Base-by-base conservation (phyloP, 2,888 invertebrate species). In the Parasteatoda lunata region DNA sequence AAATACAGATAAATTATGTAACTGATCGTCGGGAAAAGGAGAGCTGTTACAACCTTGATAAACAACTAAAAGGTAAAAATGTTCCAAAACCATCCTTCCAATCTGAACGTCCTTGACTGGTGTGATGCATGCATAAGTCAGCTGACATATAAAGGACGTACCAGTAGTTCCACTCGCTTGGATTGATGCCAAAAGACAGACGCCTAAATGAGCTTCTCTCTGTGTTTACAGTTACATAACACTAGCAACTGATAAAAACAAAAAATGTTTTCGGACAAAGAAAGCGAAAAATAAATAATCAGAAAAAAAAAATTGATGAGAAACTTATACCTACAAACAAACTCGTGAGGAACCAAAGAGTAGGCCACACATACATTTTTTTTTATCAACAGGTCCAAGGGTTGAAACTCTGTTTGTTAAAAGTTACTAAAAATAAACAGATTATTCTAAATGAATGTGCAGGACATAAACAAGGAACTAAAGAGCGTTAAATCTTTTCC, bases 171-270 rank as follows among this genome's bases (percentile, higher is more conserved):
- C 77, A 77, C 66, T 54, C 15, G 65, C 45, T 80, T 85, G 84
- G 84, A 68, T n/a, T 7, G 15, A 47, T 71, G 77, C 80, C 85
- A 80, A 72, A 69, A 72, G 51, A 68, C 70, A 69, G 70, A 75
- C 79, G 47, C 49, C 69, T 71, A 79, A 79, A 71, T 71, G 79
- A 79, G 79, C 71, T 48, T 77, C 77, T 71, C 71, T 71, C 79
- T 54, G 71, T 86, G 85, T 86, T 86, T 86, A 86, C 85, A 48
- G 85, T 86, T 86, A 86, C 80, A 86, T 86, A 86, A 86, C 80
- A 64, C 68, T 70, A 65, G 70, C 75, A 68, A 72, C 73, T 68
- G 68, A 79, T 79, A 79, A 30, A 79, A 79, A 65, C 71, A 79
- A 81, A 81, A 54, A 81, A 73, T 81, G 81, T 81, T 73, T 81